phyloP scores from a whole-genome alignment of 2,113 vertebrate species.

The Phalacrocorax aristotelis region DNA sequence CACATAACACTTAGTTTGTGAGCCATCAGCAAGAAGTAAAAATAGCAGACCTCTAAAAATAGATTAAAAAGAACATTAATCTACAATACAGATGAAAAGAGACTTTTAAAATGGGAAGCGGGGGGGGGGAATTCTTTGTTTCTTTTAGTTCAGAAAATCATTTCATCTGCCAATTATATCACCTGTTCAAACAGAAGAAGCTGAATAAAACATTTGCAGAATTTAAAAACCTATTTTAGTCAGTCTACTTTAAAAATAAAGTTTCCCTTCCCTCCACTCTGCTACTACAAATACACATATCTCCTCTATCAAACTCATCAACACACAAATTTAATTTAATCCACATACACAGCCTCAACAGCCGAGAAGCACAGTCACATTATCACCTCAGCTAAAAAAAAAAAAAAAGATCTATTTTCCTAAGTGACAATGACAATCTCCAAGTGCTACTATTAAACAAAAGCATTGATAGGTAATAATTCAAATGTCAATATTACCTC shows the following conservation, averaged over 20 bases:
- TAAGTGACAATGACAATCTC: neutral
- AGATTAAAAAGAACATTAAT: neutral
- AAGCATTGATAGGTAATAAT: neutral
- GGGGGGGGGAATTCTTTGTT: neutral
- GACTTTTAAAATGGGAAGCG: neutral
- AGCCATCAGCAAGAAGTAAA: neutral
- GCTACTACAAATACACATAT: neutral
- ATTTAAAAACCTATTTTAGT: neutral
- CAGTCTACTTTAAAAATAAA: neutral
- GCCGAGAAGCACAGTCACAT: neutral
- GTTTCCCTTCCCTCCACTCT: neutral
- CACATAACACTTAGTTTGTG: neutral
- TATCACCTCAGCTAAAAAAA: neutral
- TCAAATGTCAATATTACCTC: neutral
- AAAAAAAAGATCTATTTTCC: neutral
- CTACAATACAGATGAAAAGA: neutral
- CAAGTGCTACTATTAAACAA: neutral
- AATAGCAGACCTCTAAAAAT: neutral
- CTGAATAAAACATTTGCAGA: neutral
- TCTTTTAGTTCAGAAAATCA: neutral
- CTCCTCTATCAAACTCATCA: neutral
- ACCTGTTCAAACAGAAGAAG: constrained; percentile 8
- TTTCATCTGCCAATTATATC: neutral
- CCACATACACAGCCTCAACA: neutral
- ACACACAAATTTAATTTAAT: neutral